Evolutionary conservation across 92 coral and sea anemone genomes (phyloP).

Genomic region (Paragorgia papillata): DNA sequence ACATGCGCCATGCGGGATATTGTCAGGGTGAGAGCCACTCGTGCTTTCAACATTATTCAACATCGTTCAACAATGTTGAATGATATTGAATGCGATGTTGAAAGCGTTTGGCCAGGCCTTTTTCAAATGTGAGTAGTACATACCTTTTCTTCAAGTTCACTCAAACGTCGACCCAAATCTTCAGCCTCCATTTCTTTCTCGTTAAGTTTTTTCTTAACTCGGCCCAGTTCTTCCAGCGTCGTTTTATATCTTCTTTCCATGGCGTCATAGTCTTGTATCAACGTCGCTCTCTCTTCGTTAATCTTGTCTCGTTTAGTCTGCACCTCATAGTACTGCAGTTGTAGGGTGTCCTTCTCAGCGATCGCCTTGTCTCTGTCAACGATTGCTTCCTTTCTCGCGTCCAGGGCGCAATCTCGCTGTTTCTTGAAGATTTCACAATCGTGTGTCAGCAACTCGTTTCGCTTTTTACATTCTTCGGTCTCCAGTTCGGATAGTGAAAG

Average conservation of each 20-base stretch:
- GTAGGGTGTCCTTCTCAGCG: constrained; percentile 59
- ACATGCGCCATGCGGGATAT: no score
- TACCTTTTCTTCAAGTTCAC: constrained; percentile 28
- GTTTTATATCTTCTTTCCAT: not conserved
- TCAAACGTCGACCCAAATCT: constrained; percentile 4
- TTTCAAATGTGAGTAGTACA: not conserved
- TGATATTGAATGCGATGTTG: no score
- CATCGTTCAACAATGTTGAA: no score
- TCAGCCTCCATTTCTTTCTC: constrained; percentile 37
- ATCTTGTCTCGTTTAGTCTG: constrained; percentile 19
- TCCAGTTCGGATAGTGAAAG: constrained; percentile 63
- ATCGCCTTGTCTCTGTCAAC: constrained; percentile 68
- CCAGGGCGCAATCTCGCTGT: constrained; percentile 73
- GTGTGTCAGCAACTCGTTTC: constrained; percentile 65
- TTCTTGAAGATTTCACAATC: constrained; percentile 70
- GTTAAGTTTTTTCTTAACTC: constrained; percentile 6
- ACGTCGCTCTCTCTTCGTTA: constrained; percentile 2
- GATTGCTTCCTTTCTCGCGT: constrained; percentile 76
- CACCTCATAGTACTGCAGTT: constrained; percentile 58
- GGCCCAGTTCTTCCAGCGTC: constrained; percentile 13
- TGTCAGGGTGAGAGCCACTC: no score
- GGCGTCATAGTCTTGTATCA: constrained; percentile 22
- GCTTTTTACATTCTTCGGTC: constrained; percentile 69
- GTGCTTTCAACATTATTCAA: no score
- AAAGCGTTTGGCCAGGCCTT: no score